phyloP scores from a whole-genome alignment of 30 jellyfish, hydroid and myxozoan genomes.

The Turritopsis rubra region DNA sequence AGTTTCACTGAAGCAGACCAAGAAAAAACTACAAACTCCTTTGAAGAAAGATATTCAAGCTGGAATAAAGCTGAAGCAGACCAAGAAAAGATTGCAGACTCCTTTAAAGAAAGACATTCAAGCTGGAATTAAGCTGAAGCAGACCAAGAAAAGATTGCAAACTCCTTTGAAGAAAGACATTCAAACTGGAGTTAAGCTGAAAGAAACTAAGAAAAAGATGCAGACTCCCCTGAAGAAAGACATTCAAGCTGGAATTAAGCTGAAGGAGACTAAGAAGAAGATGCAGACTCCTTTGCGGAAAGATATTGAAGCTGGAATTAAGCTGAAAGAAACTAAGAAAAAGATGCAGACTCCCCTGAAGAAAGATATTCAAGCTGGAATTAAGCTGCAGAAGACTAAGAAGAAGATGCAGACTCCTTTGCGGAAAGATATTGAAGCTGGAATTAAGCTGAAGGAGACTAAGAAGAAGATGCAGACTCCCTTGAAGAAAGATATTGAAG shows the following conservation, averaged over 20 bases:
- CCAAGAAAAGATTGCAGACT: conserved; percentile 43
- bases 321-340: conserved; percentile 17
- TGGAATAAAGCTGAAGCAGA: conserved; percentile 30
- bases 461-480: conserved; percentile 56
- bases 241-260: conserved; percentile 31
- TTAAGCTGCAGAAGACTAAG: conserved; percentile 39
- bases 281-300: conserved; percentile 47
- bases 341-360: conserved; percentile 33
- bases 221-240: conserved; percentile 62
- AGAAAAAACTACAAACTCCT: conserved; percentile 59
- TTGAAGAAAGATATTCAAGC: conserved; percentile 43
- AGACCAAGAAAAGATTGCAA: conserved; percentile 31
- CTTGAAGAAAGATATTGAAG: conserved; percentile 33
- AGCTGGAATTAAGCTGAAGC: conserved; percentile 23
- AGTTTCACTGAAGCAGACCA: conserved; percentile 36
- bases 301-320: conserved; percentile 6
- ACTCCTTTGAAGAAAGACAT: conserved; percentile 62
- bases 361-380: conserved; percentile 31
- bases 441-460: conserved; percentile 30
- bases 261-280: conserved; percentile 36
- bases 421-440: conserved; percentile 44
- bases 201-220: conserved; percentile 38
- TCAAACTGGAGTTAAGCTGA: conserved; percentile 26
- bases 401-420: conserved; percentile 64
- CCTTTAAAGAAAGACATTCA: conserved; percentile 57